These are phyloP conservation scores for Cheilosia pagana DNA, from an alignment of 2,888 invertebrate genomes.

Conservation along the genomic window DNA sequence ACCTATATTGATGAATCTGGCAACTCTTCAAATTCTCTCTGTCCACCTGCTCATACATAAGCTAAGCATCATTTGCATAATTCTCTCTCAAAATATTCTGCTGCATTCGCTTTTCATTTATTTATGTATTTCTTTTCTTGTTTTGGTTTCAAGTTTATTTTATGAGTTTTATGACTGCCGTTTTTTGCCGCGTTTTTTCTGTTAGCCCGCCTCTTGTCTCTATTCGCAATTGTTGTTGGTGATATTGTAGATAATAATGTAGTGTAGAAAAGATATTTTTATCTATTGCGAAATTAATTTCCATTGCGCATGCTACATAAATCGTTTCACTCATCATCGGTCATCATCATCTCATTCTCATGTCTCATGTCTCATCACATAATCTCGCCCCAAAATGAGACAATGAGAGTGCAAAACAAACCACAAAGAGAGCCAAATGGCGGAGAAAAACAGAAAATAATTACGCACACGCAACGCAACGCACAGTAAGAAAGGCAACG, in stretches of 20 bases:
- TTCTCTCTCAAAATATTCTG: conserved; percentile 30
- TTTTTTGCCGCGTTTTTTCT: conserved; percentile 40
- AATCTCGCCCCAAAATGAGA: conserved; percentile 16
- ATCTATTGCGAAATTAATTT: conserved; percentile 66
- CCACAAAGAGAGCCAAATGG: not conserved
- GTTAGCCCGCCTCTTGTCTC: conserved; percentile 1
- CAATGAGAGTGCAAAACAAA: conserved; percentile 14
- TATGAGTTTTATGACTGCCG: conserved; percentile 48
- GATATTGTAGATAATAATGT: conserved; percentile 31
- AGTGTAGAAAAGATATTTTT: conserved; percentile 62
- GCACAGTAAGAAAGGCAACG: not conserved
- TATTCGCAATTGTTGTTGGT: conserved; percentile 1
- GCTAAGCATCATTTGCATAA: conserved; percentile 1
- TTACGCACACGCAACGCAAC: too few relatives aligned
- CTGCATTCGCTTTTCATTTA: conserved; percentile 54
- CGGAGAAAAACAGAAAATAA: too few relatives aligned
- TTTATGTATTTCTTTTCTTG: conserved; percentile 46
- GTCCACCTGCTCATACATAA: not conserved
- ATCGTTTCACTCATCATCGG: conserved; percentile 54
- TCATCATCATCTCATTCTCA: not conserved
- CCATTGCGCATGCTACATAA: conserved; percentile 65
- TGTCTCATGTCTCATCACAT: not conserved
- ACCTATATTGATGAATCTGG: conserved; percentile 19
- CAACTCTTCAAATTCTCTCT: conserved; percentile 24
- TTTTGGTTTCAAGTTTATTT: conserved; percentile 54